Evolutionary conservation across 2,888 invertebrate species (phyloP), one percentile per base, ranked within the genome.

Genomic region (Schrankia costaestrigalis): DNA sequence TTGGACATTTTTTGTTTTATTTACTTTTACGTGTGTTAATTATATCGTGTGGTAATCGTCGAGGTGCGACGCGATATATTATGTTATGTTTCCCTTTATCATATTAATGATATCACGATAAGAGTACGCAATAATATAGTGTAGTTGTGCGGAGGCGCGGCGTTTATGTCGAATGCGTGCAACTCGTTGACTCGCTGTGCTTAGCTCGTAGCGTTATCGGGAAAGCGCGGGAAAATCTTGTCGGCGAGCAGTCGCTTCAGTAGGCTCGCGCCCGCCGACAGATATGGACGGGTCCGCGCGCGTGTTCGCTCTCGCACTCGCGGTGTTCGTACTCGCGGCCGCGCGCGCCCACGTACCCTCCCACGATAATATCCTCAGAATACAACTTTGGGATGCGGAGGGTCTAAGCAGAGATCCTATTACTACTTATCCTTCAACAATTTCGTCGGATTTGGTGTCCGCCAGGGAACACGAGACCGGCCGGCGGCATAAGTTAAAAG

Each of bases 301-400:
- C 66, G 71, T 71, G 71, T 52, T 79, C 56, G 63, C 54, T 56
- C 41, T 78, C 43, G 69, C 69, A 63, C 66, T 81, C 68, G 73
- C 71, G 56, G 66, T 71, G 55, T 56, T 82, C 71, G 77, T 78
- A 65, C 59, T 84, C 73, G 72, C 75, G 61, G 56, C 65, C 66
- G 77, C 75, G 65, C 72, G 78, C 67, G 84, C 85, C 57, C 78
- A 82, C 66, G 61, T 76, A 41, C 61, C 79, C 51, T 86, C 86
- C 44, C 85, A 82, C 70, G 86, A 86, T 42, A 87, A 86, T 58
- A 87, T 87, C 45, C 70, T 86, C 10, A 65, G 86, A 62, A 78
- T 87, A 62, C 87, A 87, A 47, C 66, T 88, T 34, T 87, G 87
- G 87, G 87, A 87, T 53, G 86, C 76, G 24, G 86, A 87, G 54